Evolutionary conservation across 2,797 vertebrate species (phyloP).

Genomic region (Cercopithecus neglectus): DNA sequence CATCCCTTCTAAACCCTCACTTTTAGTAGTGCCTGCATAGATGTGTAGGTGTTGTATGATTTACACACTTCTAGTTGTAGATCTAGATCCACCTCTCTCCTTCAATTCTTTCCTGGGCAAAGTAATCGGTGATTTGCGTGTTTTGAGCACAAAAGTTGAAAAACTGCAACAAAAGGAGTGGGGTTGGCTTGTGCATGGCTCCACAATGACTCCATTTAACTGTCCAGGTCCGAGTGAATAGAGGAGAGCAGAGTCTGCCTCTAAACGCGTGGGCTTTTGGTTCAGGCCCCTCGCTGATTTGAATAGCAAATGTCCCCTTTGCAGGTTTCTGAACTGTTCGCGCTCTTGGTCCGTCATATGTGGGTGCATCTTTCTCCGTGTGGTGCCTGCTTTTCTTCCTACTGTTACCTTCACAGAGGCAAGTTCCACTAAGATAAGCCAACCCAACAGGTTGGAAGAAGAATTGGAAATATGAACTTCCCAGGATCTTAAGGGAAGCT

Average conservation of each 20-base stretch:
- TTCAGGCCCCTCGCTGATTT: conserved; percentile 71
- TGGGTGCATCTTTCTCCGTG: background rate
- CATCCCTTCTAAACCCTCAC: background rate
- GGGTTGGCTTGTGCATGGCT: conserved; percentile 78
- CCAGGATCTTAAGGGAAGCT: background rate
- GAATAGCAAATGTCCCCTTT: conserved; percentile 71
- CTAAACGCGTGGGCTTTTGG: conserved; percentile 80
- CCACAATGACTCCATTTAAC: conserved; percentile 84
- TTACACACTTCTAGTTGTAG: background rate
- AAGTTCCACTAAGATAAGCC: background rate
- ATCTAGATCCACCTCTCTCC: background rate
- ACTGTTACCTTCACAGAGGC: background rate
- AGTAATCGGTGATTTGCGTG: conserved; percentile 77
- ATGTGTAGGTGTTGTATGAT: background rate
- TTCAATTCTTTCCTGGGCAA: conserved; percentile 53
- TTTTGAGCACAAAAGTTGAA: conserved; percentile 83
- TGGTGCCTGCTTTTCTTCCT: background rate
- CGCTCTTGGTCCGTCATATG: background rate
- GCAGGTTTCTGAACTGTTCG: background rate
- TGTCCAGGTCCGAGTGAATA: conserved; percentile 80
- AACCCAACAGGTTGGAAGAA: conserved; percentile 31
- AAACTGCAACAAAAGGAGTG: conserved; percentile 70
- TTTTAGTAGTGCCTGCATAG: background rate
- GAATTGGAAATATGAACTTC: background rate
- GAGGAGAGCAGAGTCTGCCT: conserved; percentile 75